Evolutionary conservation across 2,113 vertebrate species (phyloP).

Genomic region (Nesogale talazaci): DNA sequence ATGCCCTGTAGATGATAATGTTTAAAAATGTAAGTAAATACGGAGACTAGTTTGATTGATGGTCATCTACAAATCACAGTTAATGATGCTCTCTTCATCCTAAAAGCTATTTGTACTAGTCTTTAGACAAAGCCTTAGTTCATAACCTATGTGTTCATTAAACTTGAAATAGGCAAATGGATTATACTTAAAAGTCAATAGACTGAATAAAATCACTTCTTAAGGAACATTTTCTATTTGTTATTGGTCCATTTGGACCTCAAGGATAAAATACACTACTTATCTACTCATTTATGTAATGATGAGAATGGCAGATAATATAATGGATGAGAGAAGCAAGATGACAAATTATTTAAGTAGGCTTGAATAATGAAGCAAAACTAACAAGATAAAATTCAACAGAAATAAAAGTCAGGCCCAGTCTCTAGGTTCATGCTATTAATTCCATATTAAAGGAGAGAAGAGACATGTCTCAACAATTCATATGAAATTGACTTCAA

Average conservation of each 20-base stretch:
- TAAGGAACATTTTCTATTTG: constrained; percentile 72
- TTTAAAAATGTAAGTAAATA: constrained; percentile 56
- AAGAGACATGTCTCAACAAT: constrained; percentile 41
- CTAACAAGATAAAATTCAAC: constrained; percentile 67
- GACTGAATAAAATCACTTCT: constrained; percentile 70
- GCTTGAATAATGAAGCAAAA: constrained; percentile 64
- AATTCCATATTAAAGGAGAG: constrained; percentile 44
- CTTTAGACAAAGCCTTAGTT: constrained; percentile 61
- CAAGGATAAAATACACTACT: constrained; percentile 63
- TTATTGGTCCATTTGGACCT: constrained; percentile 67
- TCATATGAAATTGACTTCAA: constrained; percentile 44
- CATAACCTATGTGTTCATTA: constrained; percentile 68
- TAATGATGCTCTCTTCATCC: constrained; percentile 64
- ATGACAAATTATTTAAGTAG: constrained; percentile 66
- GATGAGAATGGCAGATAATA: constrained; percentile 57
- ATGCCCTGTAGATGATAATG: neutral
- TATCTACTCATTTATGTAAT: constrained; percentile 65
- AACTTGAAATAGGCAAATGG: constrained; percentile 62
- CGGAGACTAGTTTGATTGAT: constrained; percentile 49
- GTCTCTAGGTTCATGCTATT: constrained; percentile 39
- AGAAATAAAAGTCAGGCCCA: constrained; percentile 42
- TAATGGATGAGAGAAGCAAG: constrained; percentile 67
- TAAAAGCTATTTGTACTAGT: constrained; percentile 46
- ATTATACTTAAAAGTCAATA: constrained; percentile 64
- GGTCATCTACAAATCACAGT: constrained; percentile 45